Base-by-base conservation (phyloP, 2,888 invertebrate genomes). In the Lasiommata megera region DNA sequence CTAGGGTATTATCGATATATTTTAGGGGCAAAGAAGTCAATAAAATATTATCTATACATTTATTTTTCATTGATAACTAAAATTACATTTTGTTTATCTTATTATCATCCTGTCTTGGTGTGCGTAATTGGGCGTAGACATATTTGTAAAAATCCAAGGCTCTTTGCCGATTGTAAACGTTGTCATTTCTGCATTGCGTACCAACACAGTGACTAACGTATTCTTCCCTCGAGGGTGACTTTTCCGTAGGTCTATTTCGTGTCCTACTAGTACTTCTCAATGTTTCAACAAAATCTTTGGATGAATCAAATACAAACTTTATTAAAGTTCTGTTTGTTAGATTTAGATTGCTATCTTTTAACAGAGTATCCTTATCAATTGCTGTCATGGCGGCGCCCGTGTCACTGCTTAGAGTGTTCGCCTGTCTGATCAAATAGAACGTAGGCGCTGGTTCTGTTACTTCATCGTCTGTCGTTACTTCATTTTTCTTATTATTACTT, bases 71-170 rank as follows among this genome's bases (percentile, higher is more conserved):
- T 52, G 58, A 62, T 62, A 63, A 62, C 47, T 50, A 23, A 44
- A n/a, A 54, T 61, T 60, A 63, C 41, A 18, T 54, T 57, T 56
- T 50, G 47, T 50, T 62, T 50, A 77, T 78, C 53, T 77, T 67
- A 54, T 62, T 77, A 62, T 79, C 79, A 36, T 68, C 77, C 52
- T 66, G 74, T 62, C 76, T 76, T 17, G 88, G 88, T 17, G 82
- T 72, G 11, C 89, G 77, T 36, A 91, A 63, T 60, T 91, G 91
- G 2, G 90, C 86, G 67, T 89, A 91, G 3, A 91, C 84, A 62
- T 89, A 90, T 74, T 88, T 91, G 67, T 91, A 91, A 67, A 90
- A 91, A 63, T 91, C 89, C 44, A 91, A 71, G 9, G 91, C 91
- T 69, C 85, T 88, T 63, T 89, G 88, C 55, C 71, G 82, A 60